These are phyloP conservation scores for Nasonovia ribisnigri DNA, from an alignment of 2,888 invertebrate species.

Conservation along the genomic window DNA sequence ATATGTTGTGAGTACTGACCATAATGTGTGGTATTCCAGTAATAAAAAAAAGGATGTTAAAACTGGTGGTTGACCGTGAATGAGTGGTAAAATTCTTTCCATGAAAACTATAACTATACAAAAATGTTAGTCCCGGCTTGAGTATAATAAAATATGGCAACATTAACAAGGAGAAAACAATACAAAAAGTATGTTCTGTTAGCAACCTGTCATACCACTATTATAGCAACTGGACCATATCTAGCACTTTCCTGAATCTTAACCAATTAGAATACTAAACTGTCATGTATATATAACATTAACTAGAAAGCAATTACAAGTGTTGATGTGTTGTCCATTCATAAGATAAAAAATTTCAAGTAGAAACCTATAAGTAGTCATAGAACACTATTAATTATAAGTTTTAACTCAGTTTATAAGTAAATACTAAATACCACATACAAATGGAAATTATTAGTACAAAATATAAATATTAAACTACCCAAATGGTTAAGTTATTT, in stretches of 20 bases:
- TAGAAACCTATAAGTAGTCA: background rate
- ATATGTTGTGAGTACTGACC: background rate
- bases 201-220: constrained; percentile 30
- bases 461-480: constrained; percentile 11
- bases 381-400: background rate
- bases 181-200: constrained; percentile 40
- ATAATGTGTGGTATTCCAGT: background rate
- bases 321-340: constrained; percentile 1
- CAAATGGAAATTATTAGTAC: background rate
- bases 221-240: constrained; percentile 54
- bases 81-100: background rate
- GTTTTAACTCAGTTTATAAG: too few relatives aligned
- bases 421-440: background rate
- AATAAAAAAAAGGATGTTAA: background rate
- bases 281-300: background rate
- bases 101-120: background rate
- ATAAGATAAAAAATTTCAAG: background rate
- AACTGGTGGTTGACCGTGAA: background rate
- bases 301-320: constrained; percentile 42
- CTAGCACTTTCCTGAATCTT: constrained; percentile 43
- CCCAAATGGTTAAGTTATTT: background rate
- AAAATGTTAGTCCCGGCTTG: background rate
- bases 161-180: constrained; percentile 47
- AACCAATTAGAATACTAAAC: constrained; percentile 33
- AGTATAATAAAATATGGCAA: background rate